Percentiles rank a stretch among this genome's conserved stretches.
phyloP scores from a whole-genome alignment of 2,797 vertebrate genomes.

The Microcaecilia unicolor region DNA sequence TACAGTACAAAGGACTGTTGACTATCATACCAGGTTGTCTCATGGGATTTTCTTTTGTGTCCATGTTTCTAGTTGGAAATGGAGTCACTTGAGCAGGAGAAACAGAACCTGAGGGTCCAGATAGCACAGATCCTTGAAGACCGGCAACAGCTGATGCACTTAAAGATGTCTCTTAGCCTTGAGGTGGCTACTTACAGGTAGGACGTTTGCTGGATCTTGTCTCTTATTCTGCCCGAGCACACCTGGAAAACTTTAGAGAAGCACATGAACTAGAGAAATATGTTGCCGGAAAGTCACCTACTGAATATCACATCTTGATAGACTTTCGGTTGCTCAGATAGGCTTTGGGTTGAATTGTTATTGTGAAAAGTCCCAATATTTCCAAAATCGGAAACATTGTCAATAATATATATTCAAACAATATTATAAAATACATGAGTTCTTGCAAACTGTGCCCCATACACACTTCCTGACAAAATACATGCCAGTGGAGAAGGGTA shows the following conservation, averaged over 20 bases:
- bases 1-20: too few relatives aligned
- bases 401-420: too few relatives aligned
- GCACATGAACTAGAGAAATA: background rate
- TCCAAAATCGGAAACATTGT: too few relatives aligned
- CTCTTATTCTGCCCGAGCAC: fast-evolving
- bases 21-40: too few relatives aligned
- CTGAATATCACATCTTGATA: background rate
- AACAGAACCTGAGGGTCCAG: conserved; percentile 53
- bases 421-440: too few relatives aligned
- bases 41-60: background rate
- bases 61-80: conserved; percentile 56
- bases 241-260: background rate
- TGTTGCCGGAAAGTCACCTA: background rate
- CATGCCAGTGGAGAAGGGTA: too few relatives aligned
- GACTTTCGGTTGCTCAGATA: conserved; percentile 5
- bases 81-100: conserved; percentile 71
- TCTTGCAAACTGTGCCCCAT: too few relatives aligned
- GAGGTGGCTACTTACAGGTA: conserved; percentile 92
- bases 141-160: conserved; percentile 67
- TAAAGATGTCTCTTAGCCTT: conserved; percentile 80
- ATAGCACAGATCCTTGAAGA: conserved; percentile 67
- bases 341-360: background rate
- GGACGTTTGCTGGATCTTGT: fast-evolving
- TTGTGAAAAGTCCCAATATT: background rate
- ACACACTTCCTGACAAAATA: too few relatives aligned